Evolutionary conservation across 2,888 invertebrate genomes (phyloP), one percentile per base, ranked within the genome.

Genomic region (Ornithoptera priamus): DNA sequence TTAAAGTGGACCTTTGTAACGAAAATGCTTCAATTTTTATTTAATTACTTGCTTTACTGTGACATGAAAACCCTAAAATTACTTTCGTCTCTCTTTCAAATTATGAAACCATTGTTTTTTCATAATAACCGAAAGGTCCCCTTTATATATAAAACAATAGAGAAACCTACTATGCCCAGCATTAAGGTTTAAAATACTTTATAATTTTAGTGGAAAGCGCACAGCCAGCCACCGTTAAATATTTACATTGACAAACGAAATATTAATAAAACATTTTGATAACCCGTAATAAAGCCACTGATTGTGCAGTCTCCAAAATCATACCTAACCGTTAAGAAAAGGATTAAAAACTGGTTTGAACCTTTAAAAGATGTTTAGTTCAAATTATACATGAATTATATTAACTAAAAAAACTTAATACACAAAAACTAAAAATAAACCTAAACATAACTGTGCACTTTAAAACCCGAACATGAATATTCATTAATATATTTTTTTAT

Each of bases 261-360:
- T 62, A 66, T 53, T 65, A 66, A 58, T 62, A 66, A 46, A 70
- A 66, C 58, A 70, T 58, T 62, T 66, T 20, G 62, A 66, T 70
- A 70, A 70, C 62, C 66, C 42, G 20, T 58, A 62, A 70, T 59
- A 70, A 69, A 57, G 17, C 5, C 56, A 20, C n/a, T 53, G 53
- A 53, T 53, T 53, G 53, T 53, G 53, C n/a, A 50, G 50, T 53
- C 53, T 53, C n/a, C 5, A 53, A 53, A 53, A n/a, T 53, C 53
- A n/a, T 53, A n/a, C 4, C 22, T n/a, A 58, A 58, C 58, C 24
- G 30, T 5, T 18, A 60, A 24, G 12, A 18, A 30, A 60, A 46
- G 63, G 56, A 22, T 62, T 53, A 2, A n/a, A 15, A 15, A 50
- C 46, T 46, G 46, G 15, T 46, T 46, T 46, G 18, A 53, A 53